Evolutionary conservation across 2,113 vertebrate genomes (phyloP), one percentile per base, ranked within the genome.

Genomic region (Donacobius atricapilla): DNA sequence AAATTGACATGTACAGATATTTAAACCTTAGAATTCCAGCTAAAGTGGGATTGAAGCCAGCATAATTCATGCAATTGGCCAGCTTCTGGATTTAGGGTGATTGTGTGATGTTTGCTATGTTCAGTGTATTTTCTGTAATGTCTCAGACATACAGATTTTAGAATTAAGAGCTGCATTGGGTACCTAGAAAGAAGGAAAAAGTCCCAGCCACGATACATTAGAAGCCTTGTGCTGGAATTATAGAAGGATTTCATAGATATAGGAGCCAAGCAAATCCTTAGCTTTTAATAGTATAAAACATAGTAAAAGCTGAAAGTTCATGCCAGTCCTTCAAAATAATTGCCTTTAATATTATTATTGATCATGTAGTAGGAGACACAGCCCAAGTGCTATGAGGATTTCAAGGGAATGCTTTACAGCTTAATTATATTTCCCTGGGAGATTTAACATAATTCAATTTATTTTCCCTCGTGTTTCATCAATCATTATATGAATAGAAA

Each of bases 401-500:
- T 97, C 94, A 95, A 96, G 95, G 96, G 94, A 97, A 97, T 97
- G 93, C 87, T 97, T 97, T 97, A 97, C 97, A 97, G 96, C 96
- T 97, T 97, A 98, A 98, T 98, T 98, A 97, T 97, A 89, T 98
- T 98, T 98, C 97, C 97, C 97, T 97, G 83, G 89, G 97, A 98
- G 96, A 98, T 96, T 96, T 97, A 97, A 96, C 87, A 96, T 98
- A 97, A 98, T 97, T 98, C 97, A 98, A 96, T 98, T 98, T 97
- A 97, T 98, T 98, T 98, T 93, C 97, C 97, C 97, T 97, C 11
- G 40, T 97, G 96, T 97, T 98, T 97, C 95, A 97, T 98, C 96
- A 97, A 94, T 98, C 94, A 96, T 95, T 96, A 93, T 94, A 75
- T 90, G 96, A 97, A 94, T 92, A 95, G 88, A 96, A 97, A 76